These are phyloP conservation scores for Panurus biarmicus DNA, from an alignment of 2,113 vertebrate species.

Conservation along the genomic window DNA sequence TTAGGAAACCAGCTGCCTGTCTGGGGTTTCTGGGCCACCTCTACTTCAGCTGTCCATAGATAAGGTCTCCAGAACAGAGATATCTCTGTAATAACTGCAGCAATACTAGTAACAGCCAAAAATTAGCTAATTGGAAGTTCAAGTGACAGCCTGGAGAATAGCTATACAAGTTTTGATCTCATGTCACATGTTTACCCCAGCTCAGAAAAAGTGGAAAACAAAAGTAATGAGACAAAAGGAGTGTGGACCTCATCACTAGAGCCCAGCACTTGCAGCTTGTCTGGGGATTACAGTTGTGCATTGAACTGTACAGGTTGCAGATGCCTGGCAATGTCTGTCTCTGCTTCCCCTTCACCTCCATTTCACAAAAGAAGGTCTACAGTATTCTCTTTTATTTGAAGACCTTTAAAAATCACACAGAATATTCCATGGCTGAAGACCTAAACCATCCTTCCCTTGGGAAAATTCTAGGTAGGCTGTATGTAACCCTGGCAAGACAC, in stretches of 20 bases:
- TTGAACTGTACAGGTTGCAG: neutral
- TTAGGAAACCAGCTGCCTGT: neutral
- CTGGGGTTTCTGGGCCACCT: neutral
- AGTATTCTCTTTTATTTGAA: neutral
- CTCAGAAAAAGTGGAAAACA: neutral
- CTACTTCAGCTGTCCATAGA: neutral
- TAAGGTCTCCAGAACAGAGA: neutral
- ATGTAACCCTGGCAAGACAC: neutral
- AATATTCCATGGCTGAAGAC: neutral
- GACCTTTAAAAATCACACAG: constrained; percentile 3
- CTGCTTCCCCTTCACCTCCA: neutral
- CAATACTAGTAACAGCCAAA: neutral
- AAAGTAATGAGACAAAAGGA: neutral
- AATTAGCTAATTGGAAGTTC: neutral
- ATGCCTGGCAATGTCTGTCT: neutral
- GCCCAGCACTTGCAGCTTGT: neutral
- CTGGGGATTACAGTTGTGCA: neutral
- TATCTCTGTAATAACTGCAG: neutral
- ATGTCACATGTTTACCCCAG: neutral
- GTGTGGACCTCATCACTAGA: neutral
- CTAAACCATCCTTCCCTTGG: constrained; percentile 22
- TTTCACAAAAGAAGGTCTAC: neutral
- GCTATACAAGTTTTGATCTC: neutral
- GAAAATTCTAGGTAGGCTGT: neutral
- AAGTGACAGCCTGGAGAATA: neutral